Evolutionary conservation across 2,888 invertebrate genomes (phyloP), one percentile per base, ranked within the genome.

Genomic region (Trypoxylon attenuatum): DNA sequence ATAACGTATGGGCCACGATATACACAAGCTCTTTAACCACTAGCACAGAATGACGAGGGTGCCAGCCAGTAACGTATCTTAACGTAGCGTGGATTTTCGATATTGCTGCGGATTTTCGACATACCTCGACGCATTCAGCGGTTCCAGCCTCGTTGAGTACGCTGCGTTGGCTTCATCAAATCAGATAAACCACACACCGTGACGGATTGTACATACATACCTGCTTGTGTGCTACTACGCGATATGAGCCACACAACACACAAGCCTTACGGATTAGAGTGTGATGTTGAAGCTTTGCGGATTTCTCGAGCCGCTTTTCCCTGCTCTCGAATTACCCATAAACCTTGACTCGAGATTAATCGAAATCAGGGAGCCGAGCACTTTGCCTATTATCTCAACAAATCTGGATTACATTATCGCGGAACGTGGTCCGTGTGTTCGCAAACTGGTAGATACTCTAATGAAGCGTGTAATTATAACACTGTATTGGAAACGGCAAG

Each of bases 321-420:
- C 41, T 54, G 46, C 57, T 72, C 71, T 71, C 72, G 66, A 66
- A 71, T 76, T 76, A 69, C 73, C 56, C 42, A 57, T 59, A 69
- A 74, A 76, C 74, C 68, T 60, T 69, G 68, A 66, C 70, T 72
- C 60, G 49, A 61, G 67, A 76, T 77, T 73, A 74, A 70, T 74
- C 67, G 60, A 69, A 72, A 62, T 50, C 70, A 43, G 49, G 55
- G 59, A 60, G 50, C 43, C 66, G 61, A 43, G 25, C 64, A 55
- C 46, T 64, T 53, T 38, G 42, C 33, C 46, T 57, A 47, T 57
- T 55, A 42, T 23, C n/a, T n/a, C n/a, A n/a, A n/a, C n/a, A n/a
- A n/a, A n/a, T n/a, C n/a, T n/a, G n/a, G n/a, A n/a, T n/a, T n/a
- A n/a, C n/a, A n/a, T n/a, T n/a, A n/a, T n/a, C n/a, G n/a, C n/a